Base-by-base conservation (phyloP, 2,113 vertebrate species). In the Otocyon megalotis region DNA sequence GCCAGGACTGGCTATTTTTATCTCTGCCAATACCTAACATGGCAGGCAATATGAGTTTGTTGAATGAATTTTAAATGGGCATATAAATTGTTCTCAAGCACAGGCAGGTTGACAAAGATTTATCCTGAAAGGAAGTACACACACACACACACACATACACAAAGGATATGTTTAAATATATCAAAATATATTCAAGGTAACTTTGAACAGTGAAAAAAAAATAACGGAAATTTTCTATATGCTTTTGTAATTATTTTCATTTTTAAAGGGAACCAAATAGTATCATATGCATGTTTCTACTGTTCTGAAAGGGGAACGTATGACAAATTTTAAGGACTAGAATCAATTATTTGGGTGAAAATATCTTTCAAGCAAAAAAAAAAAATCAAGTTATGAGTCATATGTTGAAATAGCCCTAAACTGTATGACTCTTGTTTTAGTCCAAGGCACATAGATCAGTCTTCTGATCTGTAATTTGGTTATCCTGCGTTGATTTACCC, bases 381-480 rank as follows among this genome's bases (percentile, higher is more conserved):
- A 24, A 50, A 82, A 65, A 89, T 79, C n/a, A 56, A 88, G 30
- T 62, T 86, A 65, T 80, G 35, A 94, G n/a, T 53, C 26, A 79
- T 56, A 17, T 93, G 60, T 22, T 79, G 32, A 94, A 90, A 69
- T 86, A 63, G 17, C 16, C 4, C n/a, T 88, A 54, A 71, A 93
- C 88, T 89, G 50, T 22, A 15, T 62, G 50, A 54, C 15, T 65
- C 8, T 92, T 90, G 6, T 92, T 93, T 71, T 92, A 58, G 63
- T 37, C 28, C 14, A 54, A 1, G 16, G 13, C 17, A 95, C 69
- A 87, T 6, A 90, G 53, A 84, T 83, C 13, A 89, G 32, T 6
- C 19, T 74, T 74, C 37, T 90, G 53, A 87, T 83, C 74, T 90
- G 9, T 76, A 74, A 89, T 92, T 79, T 87, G 35, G 54, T 72